phyloP scores from a whole-genome alignment of 2,113 vertebrate genomes.

The Pseudorhombus dupliciocellatus region DNA sequence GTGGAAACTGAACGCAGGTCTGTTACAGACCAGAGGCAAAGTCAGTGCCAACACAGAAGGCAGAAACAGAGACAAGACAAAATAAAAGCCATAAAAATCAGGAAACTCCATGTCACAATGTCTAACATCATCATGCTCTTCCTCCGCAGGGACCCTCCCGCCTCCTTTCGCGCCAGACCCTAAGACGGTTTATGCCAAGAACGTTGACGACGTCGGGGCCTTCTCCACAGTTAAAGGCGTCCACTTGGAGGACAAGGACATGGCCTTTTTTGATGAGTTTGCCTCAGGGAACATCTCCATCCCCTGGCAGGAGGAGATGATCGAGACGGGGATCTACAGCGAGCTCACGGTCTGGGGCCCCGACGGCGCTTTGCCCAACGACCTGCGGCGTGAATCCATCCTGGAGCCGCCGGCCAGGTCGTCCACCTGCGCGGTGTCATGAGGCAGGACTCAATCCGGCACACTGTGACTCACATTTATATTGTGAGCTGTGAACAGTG shows the following conservation, averaged over 20 bases:
- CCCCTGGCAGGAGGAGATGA: conserved; percentile 93
- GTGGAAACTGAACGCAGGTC: conserved; percentile 86
- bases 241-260: conserved; percentile 80
- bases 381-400: conserved; percentile 80
- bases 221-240: conserved; percentile 89
- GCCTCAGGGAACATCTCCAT: conserved; percentile 87
- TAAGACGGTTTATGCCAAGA: conserved; percentile 88
- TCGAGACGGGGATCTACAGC: conserved; percentile 84
- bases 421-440: conserved; percentile 84
- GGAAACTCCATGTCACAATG: not conserved
- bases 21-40: not conserved
- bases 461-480: no score
- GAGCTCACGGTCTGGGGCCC: conserved; percentile 86
- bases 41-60: no score
- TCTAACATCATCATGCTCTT: not conserved
- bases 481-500: no score
- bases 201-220: conserved; percentile 85
- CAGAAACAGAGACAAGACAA: no score
- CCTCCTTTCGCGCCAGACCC: conserved; percentile 89
- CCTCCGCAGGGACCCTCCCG: conserved; percentile 77
- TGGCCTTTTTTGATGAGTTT: conserved; percentile 84
- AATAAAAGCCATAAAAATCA: not conserved
- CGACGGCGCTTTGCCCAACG: conserved; percentile 74
- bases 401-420: conserved; percentile 80
- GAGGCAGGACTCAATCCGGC: not conserved